Conservation (phyloP, 35 echinoderm and acorn worm genomes). For the Ptychodera flava region DNA sequence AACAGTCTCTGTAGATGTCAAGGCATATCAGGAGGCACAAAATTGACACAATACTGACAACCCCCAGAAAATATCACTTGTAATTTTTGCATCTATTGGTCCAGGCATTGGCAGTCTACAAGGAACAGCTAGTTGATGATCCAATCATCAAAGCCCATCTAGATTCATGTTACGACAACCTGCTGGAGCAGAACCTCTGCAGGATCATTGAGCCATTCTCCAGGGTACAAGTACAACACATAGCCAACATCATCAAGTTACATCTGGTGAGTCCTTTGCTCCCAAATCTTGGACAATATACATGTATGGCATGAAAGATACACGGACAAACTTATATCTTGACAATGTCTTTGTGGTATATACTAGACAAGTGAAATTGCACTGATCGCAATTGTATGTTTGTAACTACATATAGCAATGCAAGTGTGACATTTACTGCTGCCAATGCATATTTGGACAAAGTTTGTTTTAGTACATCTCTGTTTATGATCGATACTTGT, state of each 20-base stretch:
- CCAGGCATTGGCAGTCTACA: slow-evolving; percentile 71
- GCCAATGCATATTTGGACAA: too few species aligned
- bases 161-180: slow-evolving; percentile 88
- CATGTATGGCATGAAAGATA: too few species aligned
- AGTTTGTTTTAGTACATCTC: too few species aligned
- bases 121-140: slow-evolving; percentile 72
- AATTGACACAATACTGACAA: neutral
- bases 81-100: too few species aligned
- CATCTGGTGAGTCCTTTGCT: slow-evolving; percentile 94
- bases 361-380: neutral
- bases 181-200: slow-evolving; percentile 97
- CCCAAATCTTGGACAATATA: too few species aligned
- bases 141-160: slow-evolving; percentile 91
- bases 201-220: slow-evolving; percentile 99
- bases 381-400: neutral
- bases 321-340: too few species aligned
- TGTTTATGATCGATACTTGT: too few species aligned
- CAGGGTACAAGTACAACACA: slow-evolving; percentile 88
- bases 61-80: neutral
- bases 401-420: neutral
- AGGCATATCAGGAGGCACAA: too few species aligned
- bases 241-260: slow-evolving; percentile 93
- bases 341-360: too few species aligned
- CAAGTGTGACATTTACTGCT: too few species aligned
- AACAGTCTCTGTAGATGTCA: too few species aligned